These are phyloP conservation scores for Drosophila virilis DNA, from an alignment of 1,140 invertebrate genomes.

Conservation along the genomic window DNA sequence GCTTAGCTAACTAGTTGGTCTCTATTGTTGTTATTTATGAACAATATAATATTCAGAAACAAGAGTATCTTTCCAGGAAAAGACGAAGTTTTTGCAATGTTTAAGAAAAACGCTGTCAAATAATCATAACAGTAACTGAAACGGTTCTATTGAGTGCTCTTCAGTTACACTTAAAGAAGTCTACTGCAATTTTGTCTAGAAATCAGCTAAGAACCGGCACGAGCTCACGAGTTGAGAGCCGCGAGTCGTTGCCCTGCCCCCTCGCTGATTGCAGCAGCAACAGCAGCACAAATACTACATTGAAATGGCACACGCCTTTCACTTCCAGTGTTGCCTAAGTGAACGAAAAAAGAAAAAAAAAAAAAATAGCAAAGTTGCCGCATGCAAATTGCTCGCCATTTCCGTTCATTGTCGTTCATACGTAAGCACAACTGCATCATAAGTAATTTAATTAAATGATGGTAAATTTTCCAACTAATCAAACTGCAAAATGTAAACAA, in stretches of 20 bases:
- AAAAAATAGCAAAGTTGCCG: constrained; percentile 41
- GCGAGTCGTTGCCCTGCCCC: neutral
- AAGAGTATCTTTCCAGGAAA: too few relatives aligned
- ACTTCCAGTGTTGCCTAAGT: constrained; percentile 41
- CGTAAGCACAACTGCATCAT: constrained; percentile 61
- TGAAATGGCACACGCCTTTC: constrained; percentile 39
- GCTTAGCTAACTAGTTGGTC: too few relatives aligned
- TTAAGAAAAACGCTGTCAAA: neutral
- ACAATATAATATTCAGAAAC: too few relatives aligned
- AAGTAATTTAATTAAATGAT: constrained; percentile 81
- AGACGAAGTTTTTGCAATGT: too few relatives aligned
- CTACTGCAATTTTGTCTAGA: constrained; percentile 12
- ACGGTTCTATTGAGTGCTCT: constrained; percentile 8
- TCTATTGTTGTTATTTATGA: too few relatives aligned
- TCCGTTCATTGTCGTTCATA: constrained; percentile 73
- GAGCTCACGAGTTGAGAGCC: neutral
- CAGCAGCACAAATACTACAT: neutral
- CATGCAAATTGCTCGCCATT: constrained; percentile 78
- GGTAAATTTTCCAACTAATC: constrained; percentile 79
- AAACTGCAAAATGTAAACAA: constrained; percentile 57
- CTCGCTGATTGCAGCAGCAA: constrained; percentile 3
- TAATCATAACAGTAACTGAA: constrained; percentile 11
- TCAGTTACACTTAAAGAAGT: constrained; percentile 13
- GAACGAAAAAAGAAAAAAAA: constrained; percentile 20
- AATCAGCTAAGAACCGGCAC: constrained; percentile 14